Base-by-base conservation (phyloP, 2,113 vertebrate genomes). In the Hemichromis elongatus region DNA sequence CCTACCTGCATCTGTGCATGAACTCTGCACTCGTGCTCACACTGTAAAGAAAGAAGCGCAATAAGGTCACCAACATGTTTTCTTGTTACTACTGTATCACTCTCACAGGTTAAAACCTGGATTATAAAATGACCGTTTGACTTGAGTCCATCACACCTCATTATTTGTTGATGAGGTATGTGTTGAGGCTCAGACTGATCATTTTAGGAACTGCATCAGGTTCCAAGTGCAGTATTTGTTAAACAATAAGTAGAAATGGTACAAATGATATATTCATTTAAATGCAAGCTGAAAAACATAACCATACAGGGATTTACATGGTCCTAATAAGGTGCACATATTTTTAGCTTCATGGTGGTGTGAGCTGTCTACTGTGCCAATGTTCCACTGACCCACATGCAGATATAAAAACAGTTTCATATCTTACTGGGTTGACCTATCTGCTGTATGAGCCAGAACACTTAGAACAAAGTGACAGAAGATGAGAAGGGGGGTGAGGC, bases 381-480 rank as follows among this genome's bases (percentile, higher is more conserved):
- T 45, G 73, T 21, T 87, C 84, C 82, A 82, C 85, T 83, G 87
- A 89, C 85, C 79, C 79, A 87, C 82, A 83, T 91, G 57, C 59
- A 24, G 61, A 78, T n/a, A 9, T 79, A 53, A 79, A 86, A 81
- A 79, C 81, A 70, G 66, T 50, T 12, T 52, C 53, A 79, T 81
- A 79, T 45, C 18, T 73, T 2, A 70, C 55, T 40, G 53, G 9
- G 52, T 37, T 77, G 5, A 53, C 30, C 37, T 9, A 28, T 42
- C 30, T 33, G 66, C 19, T 35, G 24, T 75, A 12, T 61, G 78
- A 89, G 81, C 88, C 84, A 89, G 9, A 66, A 70, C 56, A 19
- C 77, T 61, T 30, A 66, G 57, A 26, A 30, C 63, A 80, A 77
- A 47, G 35, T 11, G 19, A 24, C 40, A 33, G 70, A 30, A 75